Conservation (phyloP, 2,113 vertebrate genomes). For the Steatornis caripensis region DNA sequence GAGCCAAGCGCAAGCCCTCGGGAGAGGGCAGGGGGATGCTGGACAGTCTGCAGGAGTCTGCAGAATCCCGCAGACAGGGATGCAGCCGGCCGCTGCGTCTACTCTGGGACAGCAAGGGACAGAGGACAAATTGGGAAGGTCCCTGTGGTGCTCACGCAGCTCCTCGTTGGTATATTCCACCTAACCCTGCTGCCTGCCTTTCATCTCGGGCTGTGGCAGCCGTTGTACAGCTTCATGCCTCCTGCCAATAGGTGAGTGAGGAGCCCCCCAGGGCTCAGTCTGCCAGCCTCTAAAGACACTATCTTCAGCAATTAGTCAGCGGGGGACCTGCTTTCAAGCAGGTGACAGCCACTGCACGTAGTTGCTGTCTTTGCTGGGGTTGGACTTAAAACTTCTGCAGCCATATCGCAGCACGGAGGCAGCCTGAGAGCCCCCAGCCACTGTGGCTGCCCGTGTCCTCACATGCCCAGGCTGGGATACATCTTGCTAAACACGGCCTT, state of each 20-base stretch:
- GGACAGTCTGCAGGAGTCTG: not conserved
- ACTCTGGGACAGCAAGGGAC: not conserved
- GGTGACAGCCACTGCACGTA: not conserved
- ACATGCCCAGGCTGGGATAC: not conserved
- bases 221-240: not conserved
- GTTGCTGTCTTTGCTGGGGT: not conserved
- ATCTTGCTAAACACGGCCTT: rapidly evolving
- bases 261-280: not conserved
- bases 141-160: not conserved
- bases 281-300: not conserved
- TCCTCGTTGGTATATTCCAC: not conserved
- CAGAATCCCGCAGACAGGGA: not conserved
- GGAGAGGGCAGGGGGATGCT: not conserved
- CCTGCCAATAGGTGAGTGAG: not conserved
- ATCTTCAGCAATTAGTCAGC: not conserved
- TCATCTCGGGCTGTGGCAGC: not conserved
- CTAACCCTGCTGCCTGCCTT: not conserved
- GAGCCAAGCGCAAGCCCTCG: rapidly evolving
- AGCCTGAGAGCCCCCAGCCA: not conserved
- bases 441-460: not conserved
- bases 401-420: rapidly evolving
- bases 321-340: not conserved
- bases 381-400: not conserved
- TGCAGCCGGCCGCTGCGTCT: not conserved
- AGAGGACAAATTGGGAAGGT: not conserved